phyloP scores from a whole-genome alignment of 2,888 invertebrate species.

The Ophion obscuratus region DNA sequence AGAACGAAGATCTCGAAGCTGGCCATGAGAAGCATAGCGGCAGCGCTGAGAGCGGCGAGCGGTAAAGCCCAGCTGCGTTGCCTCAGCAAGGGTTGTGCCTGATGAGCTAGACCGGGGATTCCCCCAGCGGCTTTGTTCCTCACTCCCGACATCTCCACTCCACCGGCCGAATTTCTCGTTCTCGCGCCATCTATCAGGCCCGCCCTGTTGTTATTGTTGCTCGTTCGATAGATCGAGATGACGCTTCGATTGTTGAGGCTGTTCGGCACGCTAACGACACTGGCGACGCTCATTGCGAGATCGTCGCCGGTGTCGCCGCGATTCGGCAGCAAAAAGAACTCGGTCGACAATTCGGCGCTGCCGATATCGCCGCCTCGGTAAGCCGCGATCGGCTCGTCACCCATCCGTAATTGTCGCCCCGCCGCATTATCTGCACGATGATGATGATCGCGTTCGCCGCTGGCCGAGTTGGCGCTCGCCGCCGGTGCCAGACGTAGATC shows the following conservation, averaged over 20 bases:
- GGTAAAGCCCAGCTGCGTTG: slow-evolving; percentile 96
- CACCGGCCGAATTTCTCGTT: slow-evolving; percentile 75
- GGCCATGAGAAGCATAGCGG: slow-evolving; percentile 93
- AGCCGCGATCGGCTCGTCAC: slow-evolving; percentile 80
- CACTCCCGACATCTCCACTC: neutral
- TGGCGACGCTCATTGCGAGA: slow-evolving; percentile 75
- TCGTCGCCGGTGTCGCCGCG: slow-evolving; percentile 76
- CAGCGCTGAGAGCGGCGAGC: slow-evolving; percentile 92
- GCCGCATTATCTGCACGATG: slow-evolving; percentile 31
- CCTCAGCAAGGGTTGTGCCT: slow-evolving; percentile 85
- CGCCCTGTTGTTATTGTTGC: slow-evolving; percentile 70
- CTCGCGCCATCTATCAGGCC: slow-evolving; percentile 66
- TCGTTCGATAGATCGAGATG: slow-evolving; percentile 76
- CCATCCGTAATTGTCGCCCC: slow-evolving; percentile 70
- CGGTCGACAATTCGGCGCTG: slow-evolving; percentile 92
- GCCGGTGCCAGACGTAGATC: neutral
- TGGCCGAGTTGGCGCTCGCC: slow-evolving; percentile 66
- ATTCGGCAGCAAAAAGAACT: slow-evolving; percentile 91
- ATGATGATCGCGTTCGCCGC: slow-evolving; percentile 69
- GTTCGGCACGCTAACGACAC: slow-evolving; percentile 82
- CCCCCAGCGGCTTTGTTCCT: slow-evolving; percentile 64
- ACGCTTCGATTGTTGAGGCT: slow-evolving; percentile 75
- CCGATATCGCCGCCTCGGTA: slow-evolving; percentile 50
- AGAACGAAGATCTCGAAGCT: slow-evolving; percentile 96
- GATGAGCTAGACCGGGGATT: slow-evolving; percentile 76